Percentiles rank a stretch among this genome's conserved stretches.
These are phyloP conservation scores for Sinocyclocheilus maitianheensis DNA, from an alignment of 2,113 vertebrate species.

Conservation along the genomic window DNA sequence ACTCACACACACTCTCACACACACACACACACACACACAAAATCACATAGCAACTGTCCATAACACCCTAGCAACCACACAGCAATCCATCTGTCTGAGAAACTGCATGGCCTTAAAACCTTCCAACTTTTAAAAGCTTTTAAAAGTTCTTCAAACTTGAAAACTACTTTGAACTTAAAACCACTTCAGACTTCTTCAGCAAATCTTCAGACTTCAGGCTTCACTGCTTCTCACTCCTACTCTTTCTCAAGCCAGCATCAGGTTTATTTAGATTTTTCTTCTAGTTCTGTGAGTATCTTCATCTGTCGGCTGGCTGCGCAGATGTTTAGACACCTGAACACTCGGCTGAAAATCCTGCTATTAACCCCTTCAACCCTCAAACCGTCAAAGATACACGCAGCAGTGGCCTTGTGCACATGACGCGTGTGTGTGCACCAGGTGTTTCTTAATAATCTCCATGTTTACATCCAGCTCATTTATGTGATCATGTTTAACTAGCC, in stretches of 20 bases:
- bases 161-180: no score
- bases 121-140: not conserved
- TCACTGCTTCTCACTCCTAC: not conserved
- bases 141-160: not conserved
- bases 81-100: not conserved
- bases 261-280: not conserved
- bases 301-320: not conserved
- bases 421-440: slow-evolving; percentile 61
- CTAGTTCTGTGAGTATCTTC: not conserved
- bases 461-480: slow-evolving; percentile 66
- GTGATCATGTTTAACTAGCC: slow-evolving; percentile 72
- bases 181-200: not conserved
- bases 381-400: slow-evolving; percentile 83
- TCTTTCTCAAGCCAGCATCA: not conserved
- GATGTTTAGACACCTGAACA: not conserved
- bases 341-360: not conserved
- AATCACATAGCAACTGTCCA: not conserved
- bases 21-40: not conserved
- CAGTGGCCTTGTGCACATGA: slow-evolving; percentile 70
- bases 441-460: slow-evolving; percentile 47
- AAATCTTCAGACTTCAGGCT: not conserved
- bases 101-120: not conserved
- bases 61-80: not conserved
- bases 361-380: slow-evolving; percentile 62
- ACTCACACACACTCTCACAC: not conserved